Evolutionary conservation across 1,140 invertebrate species (phyloP).

Genomic region (Drosophila kurseongensis): DNA sequence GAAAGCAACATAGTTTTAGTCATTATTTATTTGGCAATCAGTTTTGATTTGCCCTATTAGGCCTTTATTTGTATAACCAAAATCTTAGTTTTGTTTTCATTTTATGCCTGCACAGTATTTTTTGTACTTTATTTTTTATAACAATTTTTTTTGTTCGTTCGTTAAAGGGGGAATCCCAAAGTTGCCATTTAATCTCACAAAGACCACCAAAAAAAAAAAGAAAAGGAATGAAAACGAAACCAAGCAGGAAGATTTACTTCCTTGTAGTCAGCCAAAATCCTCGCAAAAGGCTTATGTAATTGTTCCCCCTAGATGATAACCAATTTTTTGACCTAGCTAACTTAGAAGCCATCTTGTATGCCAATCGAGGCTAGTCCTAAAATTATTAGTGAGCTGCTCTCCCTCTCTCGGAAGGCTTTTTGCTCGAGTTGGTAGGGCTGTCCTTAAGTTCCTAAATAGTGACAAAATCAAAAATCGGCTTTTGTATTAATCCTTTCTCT

Average conservation of each 20-base stretch:
- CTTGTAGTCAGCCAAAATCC: conserved; percentile 53
- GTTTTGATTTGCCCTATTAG: conserved; percentile 12
- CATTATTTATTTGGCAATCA: conserved; percentile 45
- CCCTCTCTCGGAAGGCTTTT: conserved; percentile 19
- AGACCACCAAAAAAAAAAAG: conserved; percentile 40
- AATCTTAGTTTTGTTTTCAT: conserved; percentile 49
- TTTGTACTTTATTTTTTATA: conserved; percentile 61
- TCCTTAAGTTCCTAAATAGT: conserved; percentile 47
- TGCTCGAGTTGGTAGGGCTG: conserved; percentile 21
- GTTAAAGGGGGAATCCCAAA: conserved; percentile 1
- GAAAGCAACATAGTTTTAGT: conserved; percentile 42
- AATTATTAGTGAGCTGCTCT: conserved; percentile 37
- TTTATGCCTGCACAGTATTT: conserved; percentile 69
- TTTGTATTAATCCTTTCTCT: conserved; percentile 6
- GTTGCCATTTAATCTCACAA: conserved; percentile 59
- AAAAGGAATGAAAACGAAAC: background rate
- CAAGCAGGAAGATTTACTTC: conserved; percentile 6
- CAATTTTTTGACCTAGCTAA: conserved; percentile 26
- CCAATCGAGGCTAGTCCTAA: conserved; percentile 57
- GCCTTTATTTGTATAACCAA: conserved; percentile 24
- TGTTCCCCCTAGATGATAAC: conserved; percentile 4
- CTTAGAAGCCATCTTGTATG: conserved; percentile 48
- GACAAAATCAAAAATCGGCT: conserved; percentile 18
- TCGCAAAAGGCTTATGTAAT: conserved; percentile 45
- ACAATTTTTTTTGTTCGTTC: conserved; percentile 31